Base-by-base conservation (phyloP, 2,888 invertebrate genomes). In the Tiliacea aurago region DNA sequence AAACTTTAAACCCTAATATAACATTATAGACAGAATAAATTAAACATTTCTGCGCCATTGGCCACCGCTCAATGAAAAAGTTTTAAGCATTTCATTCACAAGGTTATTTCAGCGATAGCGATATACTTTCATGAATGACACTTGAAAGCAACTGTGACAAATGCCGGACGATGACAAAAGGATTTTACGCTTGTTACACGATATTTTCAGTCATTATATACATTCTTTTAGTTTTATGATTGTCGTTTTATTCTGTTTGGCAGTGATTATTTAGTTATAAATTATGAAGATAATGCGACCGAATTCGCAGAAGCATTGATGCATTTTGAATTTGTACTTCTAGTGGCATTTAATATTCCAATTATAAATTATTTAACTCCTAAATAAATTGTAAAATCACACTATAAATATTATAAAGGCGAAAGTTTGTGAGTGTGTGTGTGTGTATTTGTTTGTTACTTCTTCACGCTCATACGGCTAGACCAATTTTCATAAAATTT, bases 41-140 rank as follows among this genome's bases (percentile, higher is more conserved):
- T 56, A 61, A 65, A 67, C 51, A n/a, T 53, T 63, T 43, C 13
- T n/a, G 61, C 15, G 23, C 28, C 33, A 56, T 61, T 51, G 59
- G 53, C 28, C 23, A 61, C 43, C 37, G 33, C n/a, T 13, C 10
- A 59, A 45, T 64, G 18, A 74, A 76, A 18, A 33, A 64, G 28
- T 64, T 63, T 83, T 11, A 58, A 59, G 63, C 55, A 33, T 70
- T 66, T 59, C 61, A 67, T 73, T 74, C 49, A 66, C 33, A 73
- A 77, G 66, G 82, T 74, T 68, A 69, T 72, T 81, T 75, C 20
- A 73, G 63, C 28, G 61, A 71, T 61, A 33, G 47, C 51, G 3
- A 37, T 71, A 71, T 64, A 69, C 51, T 83, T 83, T 73, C 74
- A 58, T 73, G 64, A 71, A 85, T 81, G 64, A 73, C 70, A 75